phyloP scores from a whole-genome alignment of 2,113 vertebrate genomes.

The Nothobranchius kuhntae region DNA sequence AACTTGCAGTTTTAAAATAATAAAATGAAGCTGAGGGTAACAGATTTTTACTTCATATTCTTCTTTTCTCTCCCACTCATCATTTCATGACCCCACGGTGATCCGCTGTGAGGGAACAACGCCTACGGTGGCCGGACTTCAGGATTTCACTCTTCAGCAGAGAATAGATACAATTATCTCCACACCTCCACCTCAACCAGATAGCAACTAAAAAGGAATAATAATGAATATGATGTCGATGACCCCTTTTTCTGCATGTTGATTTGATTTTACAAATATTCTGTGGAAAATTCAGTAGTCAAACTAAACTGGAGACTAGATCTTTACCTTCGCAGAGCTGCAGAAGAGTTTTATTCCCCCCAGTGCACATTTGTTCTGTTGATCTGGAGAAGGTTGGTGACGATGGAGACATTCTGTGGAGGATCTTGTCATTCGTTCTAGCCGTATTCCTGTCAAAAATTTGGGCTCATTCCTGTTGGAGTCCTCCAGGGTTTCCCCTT shows the following conservation, averaged over 20 bases:
- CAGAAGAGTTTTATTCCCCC: too few species aligned
- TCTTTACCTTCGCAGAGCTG: too few species aligned
- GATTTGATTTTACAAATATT: neutral
- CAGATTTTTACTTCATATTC: slow-evolving; percentile 8
- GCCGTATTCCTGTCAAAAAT: too few species aligned
- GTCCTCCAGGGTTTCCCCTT: too few species aligned
- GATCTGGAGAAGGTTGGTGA: too few species aligned
- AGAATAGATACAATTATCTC: slow-evolving; percentile 10
- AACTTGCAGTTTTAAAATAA: neutral
- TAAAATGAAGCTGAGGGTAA: neutral
- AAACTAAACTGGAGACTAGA: too few species aligned
- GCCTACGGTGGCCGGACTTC: neutral
- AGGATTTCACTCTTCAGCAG: slow-evolving; percentile 6
- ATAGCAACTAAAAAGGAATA: neutral
- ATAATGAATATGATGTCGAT: neutral
- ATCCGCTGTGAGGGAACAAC: slow-evolving; percentile 8
- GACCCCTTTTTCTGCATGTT: neutral
- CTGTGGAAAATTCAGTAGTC: neutral
- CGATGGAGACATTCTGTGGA: too few species aligned
- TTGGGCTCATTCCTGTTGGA: too few species aligned
- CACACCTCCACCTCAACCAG: neutral
- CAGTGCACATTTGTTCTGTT: too few species aligned
- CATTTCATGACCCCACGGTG: slow-evolving; percentile 7
- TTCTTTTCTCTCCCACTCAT: slow-evolving; percentile 3
- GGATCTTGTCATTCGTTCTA: too few species aligned